Evolutionary conservation across 2,888 invertebrate genomes (phyloP).

Genomic region (Synergus japonicus): DNA sequence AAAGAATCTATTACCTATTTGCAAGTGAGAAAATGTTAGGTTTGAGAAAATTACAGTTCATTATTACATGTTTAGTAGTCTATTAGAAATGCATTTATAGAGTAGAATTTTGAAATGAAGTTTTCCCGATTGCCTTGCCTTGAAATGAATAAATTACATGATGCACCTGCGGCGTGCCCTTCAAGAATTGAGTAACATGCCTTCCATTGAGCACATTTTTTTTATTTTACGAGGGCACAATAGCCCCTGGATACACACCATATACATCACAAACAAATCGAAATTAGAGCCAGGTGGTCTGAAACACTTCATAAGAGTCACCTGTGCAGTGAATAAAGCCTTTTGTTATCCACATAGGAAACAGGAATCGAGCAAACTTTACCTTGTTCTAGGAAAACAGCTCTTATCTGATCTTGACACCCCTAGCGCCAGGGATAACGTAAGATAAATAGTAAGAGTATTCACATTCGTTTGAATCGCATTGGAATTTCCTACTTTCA

Average conservation of each 20-base stretch:
- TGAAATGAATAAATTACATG: not conserved
- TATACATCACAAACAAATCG: constrained; percentile 12
- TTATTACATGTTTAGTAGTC: not conserved
- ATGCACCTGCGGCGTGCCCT: constrained; percentile 11
- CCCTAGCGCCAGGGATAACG: not conserved
- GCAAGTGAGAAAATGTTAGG: not conserved
- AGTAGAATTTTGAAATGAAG: not conserved
- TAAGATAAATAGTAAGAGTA: constrained; percentile 12
- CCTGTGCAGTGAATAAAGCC: constrained; percentile 4
- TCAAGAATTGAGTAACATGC: constrained; percentile 5
- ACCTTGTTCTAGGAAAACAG: not conserved
- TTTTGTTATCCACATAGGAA: constrained; percentile 17
- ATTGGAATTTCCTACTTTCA: constrained; percentile 37
- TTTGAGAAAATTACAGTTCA: not conserved
- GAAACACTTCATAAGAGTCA: constrained; percentile 22
- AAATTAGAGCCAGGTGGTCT: constrained; percentile 32
- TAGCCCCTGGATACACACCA: constrained; percentile 6
- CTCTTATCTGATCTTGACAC: constrained; percentile 27
- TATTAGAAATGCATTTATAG: not conserved
- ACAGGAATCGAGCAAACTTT: constrained; percentile 1
- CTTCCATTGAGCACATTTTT: not conserved
- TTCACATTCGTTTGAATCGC: constrained; percentile 16
- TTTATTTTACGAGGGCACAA: not conserved
- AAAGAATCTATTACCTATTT: not conserved
- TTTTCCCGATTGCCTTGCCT: not conserved